Conservation (phyloP, 2,888 invertebrate genomes). For the Myopa testacea region DNA sequence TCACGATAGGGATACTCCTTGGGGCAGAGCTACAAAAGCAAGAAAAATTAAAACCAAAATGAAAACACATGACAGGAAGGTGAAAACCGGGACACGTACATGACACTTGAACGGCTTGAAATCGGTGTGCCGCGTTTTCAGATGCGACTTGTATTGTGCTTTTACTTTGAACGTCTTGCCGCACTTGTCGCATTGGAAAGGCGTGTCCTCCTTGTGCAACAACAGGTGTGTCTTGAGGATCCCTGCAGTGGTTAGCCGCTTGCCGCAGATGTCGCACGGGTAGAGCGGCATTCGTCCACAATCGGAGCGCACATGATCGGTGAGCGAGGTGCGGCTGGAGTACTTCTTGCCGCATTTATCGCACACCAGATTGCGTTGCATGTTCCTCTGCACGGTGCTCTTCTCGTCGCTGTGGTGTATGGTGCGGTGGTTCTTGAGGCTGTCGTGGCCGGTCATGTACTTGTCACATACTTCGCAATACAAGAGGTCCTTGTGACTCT, state of each 20-base stretch:
- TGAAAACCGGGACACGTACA: constrained; percentile 52
- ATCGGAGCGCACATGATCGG: constrained; percentile 68
- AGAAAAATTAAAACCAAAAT: neutral
- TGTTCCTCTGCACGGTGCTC: constrained; percentile 52
- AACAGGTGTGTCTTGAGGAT: constrained; percentile 69
- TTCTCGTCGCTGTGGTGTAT: constrained; percentile 51
- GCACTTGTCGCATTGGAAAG: constrained; percentile 64
- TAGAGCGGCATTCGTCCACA: constrained; percentile 67
- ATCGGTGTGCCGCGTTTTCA: constrained; percentile 69
- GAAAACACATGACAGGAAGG: neutral
- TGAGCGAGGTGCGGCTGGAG: constrained; percentile 65
- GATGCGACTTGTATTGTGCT: constrained; percentile 65
- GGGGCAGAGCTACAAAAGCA: constrained; percentile 59
- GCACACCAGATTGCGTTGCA: constrained; percentile 63
- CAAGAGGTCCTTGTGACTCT: constrained; percentile 65
- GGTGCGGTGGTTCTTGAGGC: constrained; percentile 66
- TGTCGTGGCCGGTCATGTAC: constrained; percentile 67
- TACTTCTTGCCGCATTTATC: constrained; percentile 67
- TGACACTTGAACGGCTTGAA: constrained; percentile 70
- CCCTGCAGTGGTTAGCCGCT: constrained; percentile 67
- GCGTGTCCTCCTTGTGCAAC: constrained; percentile 67
- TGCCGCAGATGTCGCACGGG: constrained; percentile 66
- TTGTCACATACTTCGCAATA: constrained; percentile 69
- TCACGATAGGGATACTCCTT: constrained; percentile 70
- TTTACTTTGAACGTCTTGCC: constrained; percentile 66